phyloP scores from a whole-genome alignment of 2,888 invertebrate genomes.

The Euclidia mi region DNA sequence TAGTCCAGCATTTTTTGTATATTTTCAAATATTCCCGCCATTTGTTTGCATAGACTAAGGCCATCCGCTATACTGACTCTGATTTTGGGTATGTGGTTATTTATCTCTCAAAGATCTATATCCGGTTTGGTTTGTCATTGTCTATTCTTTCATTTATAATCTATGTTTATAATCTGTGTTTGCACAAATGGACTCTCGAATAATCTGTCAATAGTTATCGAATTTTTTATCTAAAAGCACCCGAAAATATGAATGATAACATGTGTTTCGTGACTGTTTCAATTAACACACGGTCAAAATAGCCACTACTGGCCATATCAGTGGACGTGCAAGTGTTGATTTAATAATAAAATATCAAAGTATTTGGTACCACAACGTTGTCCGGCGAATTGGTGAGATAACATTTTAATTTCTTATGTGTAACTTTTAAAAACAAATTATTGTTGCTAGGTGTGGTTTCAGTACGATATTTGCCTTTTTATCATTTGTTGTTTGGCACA shows the following conservation, averaged over 20 bases:
- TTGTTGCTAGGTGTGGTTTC: slow-evolving; percentile 9
- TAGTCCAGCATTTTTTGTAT: too few relatives aligned
- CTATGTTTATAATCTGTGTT: too few relatives aligned
- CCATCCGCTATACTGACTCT: too few relatives aligned
- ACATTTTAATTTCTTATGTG: background rate
- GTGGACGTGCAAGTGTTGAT: slow-evolving; percentile 50
- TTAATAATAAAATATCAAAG: slow-evolving; percentile 44
- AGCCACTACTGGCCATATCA: slow-evolving; percentile 53
- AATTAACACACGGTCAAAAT: slow-evolving; percentile 60
- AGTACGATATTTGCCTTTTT: slow-evolving; percentile 7
- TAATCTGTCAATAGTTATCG: slow-evolving; percentile 68
- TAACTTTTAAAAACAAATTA: background rate
- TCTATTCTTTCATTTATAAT: slow-evolving; percentile 4
- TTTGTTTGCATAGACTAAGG: too few relatives aligned
- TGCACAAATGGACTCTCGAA: slow-evolving; percentile 63
- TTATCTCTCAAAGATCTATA: too few relatives aligned
- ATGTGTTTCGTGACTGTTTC: slow-evolving; percentile 67
- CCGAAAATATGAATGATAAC: slow-evolving; percentile 82
- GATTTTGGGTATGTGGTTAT: too few relatives aligned
- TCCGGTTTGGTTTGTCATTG: background rate
- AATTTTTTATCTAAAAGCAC: slow-evolving; percentile 78
- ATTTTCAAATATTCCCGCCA: too few relatives aligned
- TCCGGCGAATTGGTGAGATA: slow-evolving; percentile 71
- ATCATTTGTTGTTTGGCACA: slow-evolving; percentile 13
- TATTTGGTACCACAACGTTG: slow-evolving; percentile 51